phyloP scores from a whole-genome alignment of 2,888 invertebrate genomes.

The Spisula solida region DNA sequence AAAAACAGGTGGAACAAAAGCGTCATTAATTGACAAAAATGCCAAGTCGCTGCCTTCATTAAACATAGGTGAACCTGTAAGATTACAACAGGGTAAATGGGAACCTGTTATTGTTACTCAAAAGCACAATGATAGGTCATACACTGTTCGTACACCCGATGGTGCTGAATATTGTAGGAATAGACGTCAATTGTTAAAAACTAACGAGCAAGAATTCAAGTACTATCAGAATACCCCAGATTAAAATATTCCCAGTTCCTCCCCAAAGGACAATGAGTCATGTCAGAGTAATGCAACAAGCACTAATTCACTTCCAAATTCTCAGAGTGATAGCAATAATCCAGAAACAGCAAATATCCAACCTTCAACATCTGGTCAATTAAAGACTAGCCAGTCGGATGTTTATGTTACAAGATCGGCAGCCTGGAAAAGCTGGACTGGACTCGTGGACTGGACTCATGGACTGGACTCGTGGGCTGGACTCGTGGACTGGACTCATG shows the following conservation, averaged over 20 bases:
- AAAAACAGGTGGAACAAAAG: neutral
- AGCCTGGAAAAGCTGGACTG: too few relatives aligned
- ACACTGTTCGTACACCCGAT: neutral
- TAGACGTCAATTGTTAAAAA: constrained; percentile 22
- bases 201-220: neutral
- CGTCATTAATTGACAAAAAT: constrained; percentile 5
- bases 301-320: neutral
- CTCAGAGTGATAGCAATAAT: neutral
- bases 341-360: neutral
- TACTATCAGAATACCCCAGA: neutral
- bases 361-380: too few relatives aligned
- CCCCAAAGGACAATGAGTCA: too few relatives aligned
- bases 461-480: too few relatives aligned
- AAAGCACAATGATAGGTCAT: constrained; percentile 7
- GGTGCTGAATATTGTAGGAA: constrained; percentile 22
- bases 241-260: neutral
- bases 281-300: too few relatives aligned
- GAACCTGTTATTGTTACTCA: neutral
- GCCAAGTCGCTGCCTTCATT: neutral
- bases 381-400: neutral
- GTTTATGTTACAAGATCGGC: neutral
- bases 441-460: too few relatives aligned
- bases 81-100: constrained; percentile 24
- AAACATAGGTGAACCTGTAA: neutral
- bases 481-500: too few relatives aligned